Conservation (phyloP, 2,888 invertebrate species). For the Xestia sexstrigata region DNA sequence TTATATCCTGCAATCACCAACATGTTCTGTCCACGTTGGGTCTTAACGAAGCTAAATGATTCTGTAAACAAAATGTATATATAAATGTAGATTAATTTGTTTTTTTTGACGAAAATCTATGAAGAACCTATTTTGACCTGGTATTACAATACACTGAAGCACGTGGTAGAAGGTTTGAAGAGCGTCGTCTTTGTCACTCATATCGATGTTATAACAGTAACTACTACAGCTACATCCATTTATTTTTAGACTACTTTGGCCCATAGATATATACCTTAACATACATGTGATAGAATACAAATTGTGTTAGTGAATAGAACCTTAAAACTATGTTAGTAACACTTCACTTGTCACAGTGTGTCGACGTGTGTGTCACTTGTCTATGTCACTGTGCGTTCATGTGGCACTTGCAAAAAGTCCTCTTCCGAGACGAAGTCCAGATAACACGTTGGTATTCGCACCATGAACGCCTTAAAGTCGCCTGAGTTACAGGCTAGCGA, state of each 20-base stretch:
- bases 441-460: too few relatives aligned
- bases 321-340: too few relatives aligned
- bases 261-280: too few relatives aligned
- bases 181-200: background rate
- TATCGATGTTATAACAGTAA: background rate
- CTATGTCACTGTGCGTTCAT: too few relatives aligned
- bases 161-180: background rate
- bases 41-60: conserved; percentile 14
- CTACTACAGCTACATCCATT: too few relatives aligned
- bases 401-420: too few relatives aligned
- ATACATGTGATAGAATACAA: too few relatives aligned
- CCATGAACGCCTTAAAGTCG: background rate
- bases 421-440: too few relatives aligned
- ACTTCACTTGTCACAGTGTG: too few relatives aligned
- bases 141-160: background rate
- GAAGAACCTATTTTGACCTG: background rate
- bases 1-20: conserved; percentile 27
- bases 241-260: too few relatives aligned
- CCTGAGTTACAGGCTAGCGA: background rate
- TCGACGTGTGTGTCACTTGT: too few relatives aligned
- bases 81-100: background rate
- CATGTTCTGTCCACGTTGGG: conserved; percentile 27
- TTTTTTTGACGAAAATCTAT: background rate
- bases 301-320: too few relatives aligned
- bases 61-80: conserved; percentile 2